Percentiles rank a stretch among this genome's conserved stretches.
These are phyloP conservation scores for Helobdella robusta DNA, from an alignment of 2,888 invertebrate genomes.

Conservation along the genomic window DNA sequence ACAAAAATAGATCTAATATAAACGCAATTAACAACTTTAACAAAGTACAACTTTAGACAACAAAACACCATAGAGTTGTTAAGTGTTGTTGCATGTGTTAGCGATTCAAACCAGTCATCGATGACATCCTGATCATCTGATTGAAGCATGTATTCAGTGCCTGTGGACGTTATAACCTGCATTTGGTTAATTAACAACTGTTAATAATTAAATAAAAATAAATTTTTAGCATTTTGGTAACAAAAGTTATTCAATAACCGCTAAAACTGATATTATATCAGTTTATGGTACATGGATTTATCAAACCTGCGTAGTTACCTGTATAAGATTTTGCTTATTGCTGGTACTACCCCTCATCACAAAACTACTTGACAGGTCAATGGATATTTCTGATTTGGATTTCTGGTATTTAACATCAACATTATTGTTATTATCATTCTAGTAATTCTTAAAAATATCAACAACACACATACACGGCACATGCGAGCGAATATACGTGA, in stretches of 20 bases:
- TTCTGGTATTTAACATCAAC: slow-evolving; percentile 13
- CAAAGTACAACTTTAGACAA: too few species aligned
- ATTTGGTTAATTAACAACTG: neutral
- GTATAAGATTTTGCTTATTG: slow-evolving; percentile 20
- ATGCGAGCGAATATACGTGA: neutral
- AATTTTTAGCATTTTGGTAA: neutral
- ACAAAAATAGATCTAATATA: too few species aligned
- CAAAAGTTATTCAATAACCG: neutral
- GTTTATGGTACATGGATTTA: too few species aligned
- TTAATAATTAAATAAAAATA: neutral
- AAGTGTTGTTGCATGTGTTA: neutral
- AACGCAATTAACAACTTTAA: too few species aligned
- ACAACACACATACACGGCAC: neutral
- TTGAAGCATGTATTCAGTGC: slow-evolving; percentile 14
- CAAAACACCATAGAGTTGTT: too few species aligned
- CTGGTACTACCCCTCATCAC: slow-evolving; percentile 16
- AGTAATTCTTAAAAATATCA: neutral
- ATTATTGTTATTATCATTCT: slow-evolving; percentile 5
- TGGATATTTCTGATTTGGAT: neutral
- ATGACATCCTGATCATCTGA: neutral
- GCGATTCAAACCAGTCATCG: slow-evolving; percentile 5
- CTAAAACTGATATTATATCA: neutral
- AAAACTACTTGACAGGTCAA: slow-evolving; percentile 9
- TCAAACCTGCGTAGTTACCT: neutral
- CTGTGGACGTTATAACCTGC: slow-evolving; percentile 15